phyloP scores from a whole-genome alignment of 2,888 invertebrate species.

The Sphaerolaimus hirsutus region DNA sequence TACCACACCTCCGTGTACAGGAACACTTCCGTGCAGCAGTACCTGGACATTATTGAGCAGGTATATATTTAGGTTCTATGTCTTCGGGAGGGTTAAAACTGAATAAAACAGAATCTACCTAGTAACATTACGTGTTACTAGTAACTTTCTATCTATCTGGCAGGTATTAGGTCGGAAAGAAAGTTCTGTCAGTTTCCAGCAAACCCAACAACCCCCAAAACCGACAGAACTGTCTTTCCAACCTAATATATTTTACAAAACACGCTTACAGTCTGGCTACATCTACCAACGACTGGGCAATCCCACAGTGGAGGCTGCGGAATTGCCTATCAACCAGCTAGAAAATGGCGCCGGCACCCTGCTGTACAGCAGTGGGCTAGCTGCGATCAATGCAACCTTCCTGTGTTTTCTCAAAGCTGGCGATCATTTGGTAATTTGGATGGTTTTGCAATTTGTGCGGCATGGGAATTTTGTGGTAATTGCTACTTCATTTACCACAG shows the following conservation, averaged over 20 bases:
- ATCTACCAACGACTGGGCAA: conserved; percentile 6
- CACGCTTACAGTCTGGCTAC: neutral
- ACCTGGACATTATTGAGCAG: neutral
- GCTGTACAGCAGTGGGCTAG: conserved; percentile 12
- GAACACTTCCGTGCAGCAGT: neutral
- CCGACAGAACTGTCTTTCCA: neutral
- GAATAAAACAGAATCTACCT: no score
- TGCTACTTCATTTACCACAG: conserved; percentile 9
- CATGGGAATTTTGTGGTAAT: neutral
- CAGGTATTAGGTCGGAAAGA: no score
- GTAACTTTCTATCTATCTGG: neutral
- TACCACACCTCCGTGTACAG: neutral
- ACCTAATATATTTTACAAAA: neutral
- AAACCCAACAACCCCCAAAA: neutral
- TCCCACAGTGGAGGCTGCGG: conserved; percentile 5
- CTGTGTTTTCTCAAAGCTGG: conserved; percentile 24
- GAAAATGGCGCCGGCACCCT: conserved; percentile 7
- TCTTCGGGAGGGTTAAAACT: neutral
- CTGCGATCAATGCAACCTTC: conserved; percentile 22
- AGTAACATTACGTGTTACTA: neutral
- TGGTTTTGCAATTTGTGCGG: neutral
- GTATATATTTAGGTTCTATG: neutral
- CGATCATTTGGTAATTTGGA: conserved; percentile 20
- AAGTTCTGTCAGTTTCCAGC: no score
- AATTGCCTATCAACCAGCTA: conserved; percentile 4